A percentile compares a stretch with the other conserved stretches of the same genome.
Evolutionary conservation across 2,113 vertebrate genomes (phyloP).

Genomic region (Perognathus longimembris): DNA sequence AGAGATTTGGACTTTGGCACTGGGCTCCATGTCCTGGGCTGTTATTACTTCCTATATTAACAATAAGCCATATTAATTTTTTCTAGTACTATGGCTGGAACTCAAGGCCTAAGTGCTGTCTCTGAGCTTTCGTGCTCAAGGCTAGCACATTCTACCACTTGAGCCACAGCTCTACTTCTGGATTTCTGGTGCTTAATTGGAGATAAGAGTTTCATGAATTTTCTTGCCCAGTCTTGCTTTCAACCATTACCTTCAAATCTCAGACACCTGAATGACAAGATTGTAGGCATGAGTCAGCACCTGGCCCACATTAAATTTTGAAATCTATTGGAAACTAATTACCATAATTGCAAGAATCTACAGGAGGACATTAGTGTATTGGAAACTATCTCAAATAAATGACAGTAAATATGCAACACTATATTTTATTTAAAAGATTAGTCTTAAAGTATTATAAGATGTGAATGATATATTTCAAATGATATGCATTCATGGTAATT

Average conservation of each 20-base stretch:
- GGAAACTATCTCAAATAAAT: slow-evolving; percentile 47
- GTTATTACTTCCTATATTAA: background rate
- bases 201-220: no score
- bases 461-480: slow-evolving; percentile 24
- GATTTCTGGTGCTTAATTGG: no score
- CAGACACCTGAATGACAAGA: no score
- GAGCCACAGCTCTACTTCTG: no score
- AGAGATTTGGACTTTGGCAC: background rate
- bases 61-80: background rate
- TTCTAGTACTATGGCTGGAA: no score
- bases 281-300: no score
- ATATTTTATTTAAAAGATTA: slow-evolving; percentile 27
- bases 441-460: slow-evolving; percentile 14
- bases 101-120: no score
- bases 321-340: slow-evolving; percentile 48
- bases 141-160: no score
- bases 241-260: no score
- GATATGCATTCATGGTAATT: slow-evolving; percentile 10
- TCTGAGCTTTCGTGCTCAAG: no score
- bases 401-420: slow-evolving; percentile 31
- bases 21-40: background rate
- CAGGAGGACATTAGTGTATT: slow-evolving; percentile 41
- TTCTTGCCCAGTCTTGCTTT: no score
- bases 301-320: slow-evolving; percentile 18
- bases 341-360: slow-evolving; percentile 23